Evolutionary conservation across 2,797 vertebrate species (phyloP), one percentile per base, ranked within the genome.

Genomic region (Poecilia picta): DNA sequence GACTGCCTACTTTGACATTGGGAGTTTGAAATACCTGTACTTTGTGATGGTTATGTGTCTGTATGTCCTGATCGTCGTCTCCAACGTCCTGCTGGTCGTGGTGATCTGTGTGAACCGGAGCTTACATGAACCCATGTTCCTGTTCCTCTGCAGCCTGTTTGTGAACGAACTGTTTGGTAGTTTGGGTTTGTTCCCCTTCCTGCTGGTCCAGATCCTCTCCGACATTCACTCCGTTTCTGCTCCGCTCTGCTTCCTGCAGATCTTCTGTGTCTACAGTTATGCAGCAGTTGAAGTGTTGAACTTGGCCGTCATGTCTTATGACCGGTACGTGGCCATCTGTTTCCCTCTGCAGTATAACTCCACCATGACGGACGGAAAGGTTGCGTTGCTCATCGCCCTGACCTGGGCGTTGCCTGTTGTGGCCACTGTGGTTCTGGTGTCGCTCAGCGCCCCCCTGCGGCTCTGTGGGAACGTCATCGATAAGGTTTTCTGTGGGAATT

Each of bases 321-420:
- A 90, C 84, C 8, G 89, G 1, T 89, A 83, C 5, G 66, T 85
- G 0, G 85, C 90, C 0, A 90, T 91, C 53, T 91, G 88, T 20
- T 43, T 0, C 5, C 88, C 90, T 49, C 84, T 91, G 0, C 82
- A 85, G 0, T 90, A 90, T 45, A 28, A 64, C 51, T 25, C 39
- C 1, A 2, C 0, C 0, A 89, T 88, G 89, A 83, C 77, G 0
- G 2, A 5, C 0, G 36, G 5, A 0, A 86, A 31, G 33, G 18
- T 77, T 0, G 0, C 33, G 0, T 0, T 46, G 0, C 81, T 89
- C 0, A 66, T 78, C n/a, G 62, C 47, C 36, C 0, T 82, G 0
- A 31, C 5, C 0, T 91, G 90, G 88, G 2, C 81, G 0, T 49
- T 23, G 3, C 45, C 80, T 12, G 36, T 64, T 47, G 20, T 33